These are phyloP conservation scores for Pachypanchax playfairii DNA, from an alignment of 2,113 vertebrate genomes.

Conservation along the genomic window DNA sequence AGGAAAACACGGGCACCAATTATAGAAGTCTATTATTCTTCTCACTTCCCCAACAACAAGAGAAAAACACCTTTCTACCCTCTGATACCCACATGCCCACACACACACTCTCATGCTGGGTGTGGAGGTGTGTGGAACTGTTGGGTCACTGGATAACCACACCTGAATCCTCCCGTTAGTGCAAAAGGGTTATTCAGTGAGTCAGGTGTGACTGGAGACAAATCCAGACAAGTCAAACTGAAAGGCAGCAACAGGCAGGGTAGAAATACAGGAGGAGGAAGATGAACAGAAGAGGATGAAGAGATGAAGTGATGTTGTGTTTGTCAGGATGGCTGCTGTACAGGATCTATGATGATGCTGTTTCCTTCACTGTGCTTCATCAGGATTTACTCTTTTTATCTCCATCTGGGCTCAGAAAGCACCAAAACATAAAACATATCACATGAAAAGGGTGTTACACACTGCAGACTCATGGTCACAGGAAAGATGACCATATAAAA, in stretches of 20 bases:
- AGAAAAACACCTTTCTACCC: conserved; percentile 43
- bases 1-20: conserved; percentile 70
- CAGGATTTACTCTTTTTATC: no score
- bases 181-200: conserved; percentile 44
- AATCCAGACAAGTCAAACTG: conserved; percentile 45
- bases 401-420: no score
- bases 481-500: conserved; percentile 16
- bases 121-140: conserved; percentile 38
- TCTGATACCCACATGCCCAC: conserved; percentile 27
- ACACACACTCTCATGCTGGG: conserved; percentile 29
- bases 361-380: conserved; percentile 1
- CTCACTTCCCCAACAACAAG: conserved; percentile 65
- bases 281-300: conserved; percentile 1
- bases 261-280: conserved; percentile 35
- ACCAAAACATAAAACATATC: no score
- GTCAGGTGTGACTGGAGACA: conserved; percentile 46
- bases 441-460: no score
- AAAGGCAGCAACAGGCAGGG: conserved; percentile 27
- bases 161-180: conserved; percentile 24
- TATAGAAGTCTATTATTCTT: conserved; percentile 69
- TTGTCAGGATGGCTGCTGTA: background rate
- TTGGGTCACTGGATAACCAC: conserved; percentile 53
- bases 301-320: conserved; percentile 12
- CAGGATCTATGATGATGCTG: conserved; percentile 16
- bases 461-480: conserved; percentile 11